Base-by-base conservation (phyloP, 2,797 vertebrate genomes). In the Sarcophilus harrisii region DNA sequence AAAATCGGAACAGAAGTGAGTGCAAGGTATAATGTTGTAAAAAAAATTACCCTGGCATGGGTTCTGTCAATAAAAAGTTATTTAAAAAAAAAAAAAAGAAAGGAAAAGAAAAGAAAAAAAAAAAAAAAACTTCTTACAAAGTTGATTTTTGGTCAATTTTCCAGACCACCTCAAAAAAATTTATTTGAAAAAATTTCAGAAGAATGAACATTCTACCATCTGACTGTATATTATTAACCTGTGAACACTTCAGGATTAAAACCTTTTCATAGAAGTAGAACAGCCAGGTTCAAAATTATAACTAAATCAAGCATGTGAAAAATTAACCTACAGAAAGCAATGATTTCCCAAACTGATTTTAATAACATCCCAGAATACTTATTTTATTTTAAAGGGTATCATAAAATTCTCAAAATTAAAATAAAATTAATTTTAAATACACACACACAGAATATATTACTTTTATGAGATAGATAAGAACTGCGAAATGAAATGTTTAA, bases 391-490 rank as follows among this genome's bases (percentile, higher is more conserved):
- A 93, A 57, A 24, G 92, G 21, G 18, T 55, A 89, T 91, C 57
- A 87, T 57, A 94, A 95, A 94, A 93, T 93, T 93, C 55, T 95
- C 59, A 96, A 96, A 54, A 60, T 81, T 16, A 90, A 62, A 97
- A 93, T 58, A 90, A 91, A 29, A 45, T 58, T 81, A 91, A 54
- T 52, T 58, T 95, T 12, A 95, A 96, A 91, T 91, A 94, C 1
- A 38, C 21, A 27, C 45, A 81, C n/a, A 81, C 45, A 54, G 93
- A 94, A 58, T 89, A 73, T 1, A 95, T 55, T 57, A 62, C 90
- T 90, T 95, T 94, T 91, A 96, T 94, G n/a, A 94, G 58, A 27
- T 55, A 95, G 54, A n/a, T 92, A 29, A 90, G 28, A 29, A 11
- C 66, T 93, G 81, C 93, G 90, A 81, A 96, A 89, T 93, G 38